Evolutionary conservation across 2,888 invertebrate genomes (phyloP).

Genomic region (Cyaniris semiargus): DNA sequence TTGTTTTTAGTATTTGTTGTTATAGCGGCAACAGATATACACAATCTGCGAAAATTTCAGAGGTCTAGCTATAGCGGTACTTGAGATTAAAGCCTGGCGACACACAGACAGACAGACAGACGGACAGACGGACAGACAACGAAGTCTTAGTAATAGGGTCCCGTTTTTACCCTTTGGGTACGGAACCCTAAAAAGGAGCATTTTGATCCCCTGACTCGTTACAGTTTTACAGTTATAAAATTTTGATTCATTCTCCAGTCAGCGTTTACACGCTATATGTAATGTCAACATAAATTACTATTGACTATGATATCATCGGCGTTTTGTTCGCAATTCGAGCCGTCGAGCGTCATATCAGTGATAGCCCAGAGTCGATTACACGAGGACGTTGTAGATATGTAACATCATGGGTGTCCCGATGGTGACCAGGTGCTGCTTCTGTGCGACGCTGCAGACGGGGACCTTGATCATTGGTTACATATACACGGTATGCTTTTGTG

Average conservation of each 20-base stretch:
- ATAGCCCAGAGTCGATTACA: slow-evolving; percentile 22
- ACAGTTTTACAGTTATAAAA: neutral
- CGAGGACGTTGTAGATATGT: slow-evolving; percentile 12
- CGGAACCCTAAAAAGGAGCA: no score
- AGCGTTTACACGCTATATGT: neutral
- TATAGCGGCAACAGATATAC: no score
- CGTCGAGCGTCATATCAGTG: slow-evolving; percentile 30
- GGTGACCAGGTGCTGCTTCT: slow-evolving; percentile 65
- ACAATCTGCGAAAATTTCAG: no score
- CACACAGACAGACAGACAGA: no score
- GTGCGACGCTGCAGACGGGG: slow-evolving; percentile 62
- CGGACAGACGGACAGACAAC: no score
- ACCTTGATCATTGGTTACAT: slow-evolving; percentile 68
- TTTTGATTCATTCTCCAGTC: neutral
- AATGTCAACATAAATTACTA: neutral
- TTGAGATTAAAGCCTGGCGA: no score
- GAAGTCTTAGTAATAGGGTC: no score
- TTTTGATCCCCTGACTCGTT: no score
- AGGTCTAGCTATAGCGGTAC: no score
- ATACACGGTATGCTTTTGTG: slow-evolving; percentile 53
- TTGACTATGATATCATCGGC: neutral
- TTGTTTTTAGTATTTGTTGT: no score
- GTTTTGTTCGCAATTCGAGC: slow-evolving; percentile 17
- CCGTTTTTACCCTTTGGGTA: no score
- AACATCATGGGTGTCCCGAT: slow-evolving; percentile 67